Percentiles rank a stretch among this genome's conserved stretches.
Conservation (phyloP, 2,113 vertebrate species). For the Phainopepla nitens region DNA sequence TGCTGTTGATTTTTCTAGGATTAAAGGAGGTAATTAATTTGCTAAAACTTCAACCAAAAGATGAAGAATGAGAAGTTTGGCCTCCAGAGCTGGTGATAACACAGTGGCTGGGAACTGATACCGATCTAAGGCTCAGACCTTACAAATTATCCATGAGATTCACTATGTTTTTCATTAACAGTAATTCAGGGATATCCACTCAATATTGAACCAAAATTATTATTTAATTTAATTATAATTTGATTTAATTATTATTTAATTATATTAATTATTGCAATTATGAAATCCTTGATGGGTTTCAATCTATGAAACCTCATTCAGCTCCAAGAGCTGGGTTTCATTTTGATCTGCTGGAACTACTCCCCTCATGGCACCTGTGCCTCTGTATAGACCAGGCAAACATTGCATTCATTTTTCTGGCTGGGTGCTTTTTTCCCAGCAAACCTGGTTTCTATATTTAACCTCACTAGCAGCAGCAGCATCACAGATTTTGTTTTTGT, state of each 20-base stretch:
- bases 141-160: not conserved
- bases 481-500: not conserved
- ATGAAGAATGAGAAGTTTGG: not conserved
- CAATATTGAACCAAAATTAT: not conserved
- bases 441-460: conserved; percentile 8
- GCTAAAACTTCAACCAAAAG: not conserved
- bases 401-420: not conserved
- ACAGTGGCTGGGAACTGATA: not conserved
- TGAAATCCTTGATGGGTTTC: not conserved
- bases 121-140: not conserved
- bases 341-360: not conserved
- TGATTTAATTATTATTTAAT: no score
- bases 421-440: not conserved
- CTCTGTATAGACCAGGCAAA: not conserved
- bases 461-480: not conserved
- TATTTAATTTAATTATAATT: no score
- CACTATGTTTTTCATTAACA: not conserved
- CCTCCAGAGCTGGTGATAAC: not conserved
- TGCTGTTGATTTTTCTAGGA: not conserved
- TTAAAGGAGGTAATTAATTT: not conserved
- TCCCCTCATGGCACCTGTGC: not conserved
- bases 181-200: not conserved
- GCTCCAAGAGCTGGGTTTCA: not conserved
- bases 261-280: not conserved
- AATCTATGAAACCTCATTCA: not conserved